Base-by-base conservation (phyloP, 2,797 vertebrate genomes). In the Choloepus didactylus region DNA sequence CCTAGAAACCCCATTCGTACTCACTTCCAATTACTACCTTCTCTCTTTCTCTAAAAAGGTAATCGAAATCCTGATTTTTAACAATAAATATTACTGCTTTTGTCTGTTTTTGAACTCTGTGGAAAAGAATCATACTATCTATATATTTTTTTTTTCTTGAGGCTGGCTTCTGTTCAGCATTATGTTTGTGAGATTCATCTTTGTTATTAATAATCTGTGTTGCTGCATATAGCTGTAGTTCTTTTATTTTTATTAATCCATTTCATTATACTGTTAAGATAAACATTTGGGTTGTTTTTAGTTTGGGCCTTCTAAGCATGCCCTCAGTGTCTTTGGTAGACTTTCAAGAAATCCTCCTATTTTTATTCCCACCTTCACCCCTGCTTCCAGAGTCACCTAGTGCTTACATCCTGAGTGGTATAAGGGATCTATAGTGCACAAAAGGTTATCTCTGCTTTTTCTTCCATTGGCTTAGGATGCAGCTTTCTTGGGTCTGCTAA, bases 91-190 rank as follows among this genome's bases (percentile, higher is more conserved):
- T 49, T 27, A 44, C 62, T 35, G 35, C 73, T 88, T 88, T 81
- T 62, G 21, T 49, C 31, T 82, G 62, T 41, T 87, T 90, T 87
- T 70, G 27, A 85, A 85, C 67, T 81, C 85, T 18, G 27, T 81
- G 29, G 29, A 7, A 18, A 79, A 80, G 25, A 87, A 62, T 85
- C 9, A n/a, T 60, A 31, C 12, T 21, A 19, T 29, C 4, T 91
- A 41, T 72, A 19, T n/a, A 38, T 49, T 35, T 49, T 49, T 49
- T 49, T 56, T 18, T 56, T 72, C 38, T n/a, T 77, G 41, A 87
- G 54, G 89, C 38, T 59, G 67, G 29, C 23, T 70, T 76, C 25
- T 56, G 80, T 89, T 91, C 29, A 62, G 60, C 27, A 27, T 35
- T 90, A 5, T 60, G 4, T 23, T 59, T 87, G 6, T 54, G 41